Percentiles rank a stretch among this genome's conserved stretches.
These are phyloP conservation scores for Synanceia verrucosa DNA, from an alignment of 2,797 vertebrate genomes.

Conservation along the genomic window DNA sequence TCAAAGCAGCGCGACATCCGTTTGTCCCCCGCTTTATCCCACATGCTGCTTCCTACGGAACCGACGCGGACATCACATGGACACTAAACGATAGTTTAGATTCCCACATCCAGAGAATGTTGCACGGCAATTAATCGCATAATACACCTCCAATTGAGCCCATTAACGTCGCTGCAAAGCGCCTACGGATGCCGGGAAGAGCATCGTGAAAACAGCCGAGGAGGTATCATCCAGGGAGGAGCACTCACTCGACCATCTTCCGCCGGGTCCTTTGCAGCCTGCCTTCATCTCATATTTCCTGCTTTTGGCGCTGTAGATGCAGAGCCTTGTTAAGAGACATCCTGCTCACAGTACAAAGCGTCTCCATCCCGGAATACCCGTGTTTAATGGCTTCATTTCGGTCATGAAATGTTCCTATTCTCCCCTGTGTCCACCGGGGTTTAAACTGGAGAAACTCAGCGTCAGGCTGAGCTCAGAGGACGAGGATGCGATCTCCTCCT, in stretches of 20 bases:
- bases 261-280: conserved; percentile 43
- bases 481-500: conserved; percentile 76
- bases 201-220: background rate
- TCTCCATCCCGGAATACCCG: conserved; percentile 15
- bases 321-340: conserved; percentile 52
- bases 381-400: conserved; percentile 1
- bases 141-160: background rate
- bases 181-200: conserved; percentile 37
- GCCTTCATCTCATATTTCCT: conserved; percentile 54
- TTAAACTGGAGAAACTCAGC: conserved; percentile 49
- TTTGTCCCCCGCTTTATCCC: background rate
- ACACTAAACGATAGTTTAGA: background rate
- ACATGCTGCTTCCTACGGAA: background rate
- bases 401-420: background rate
- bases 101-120: background rate
- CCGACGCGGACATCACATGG: background rate
- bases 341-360: conserved; percentile 30
- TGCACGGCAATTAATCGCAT: background rate
- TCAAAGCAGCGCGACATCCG: background rate
- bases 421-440: conserved; percentile 20
- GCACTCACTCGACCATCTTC: conserved; percentile 30
- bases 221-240: conserved; percentile 24
- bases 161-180: conserved; percentile 15
- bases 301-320: conserved; percentile 35
- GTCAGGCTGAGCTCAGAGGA: conserved; percentile 61